Conservation (phyloP, 2,797 vertebrate genomes). For the Tragelaphus eurycerus region DNA sequence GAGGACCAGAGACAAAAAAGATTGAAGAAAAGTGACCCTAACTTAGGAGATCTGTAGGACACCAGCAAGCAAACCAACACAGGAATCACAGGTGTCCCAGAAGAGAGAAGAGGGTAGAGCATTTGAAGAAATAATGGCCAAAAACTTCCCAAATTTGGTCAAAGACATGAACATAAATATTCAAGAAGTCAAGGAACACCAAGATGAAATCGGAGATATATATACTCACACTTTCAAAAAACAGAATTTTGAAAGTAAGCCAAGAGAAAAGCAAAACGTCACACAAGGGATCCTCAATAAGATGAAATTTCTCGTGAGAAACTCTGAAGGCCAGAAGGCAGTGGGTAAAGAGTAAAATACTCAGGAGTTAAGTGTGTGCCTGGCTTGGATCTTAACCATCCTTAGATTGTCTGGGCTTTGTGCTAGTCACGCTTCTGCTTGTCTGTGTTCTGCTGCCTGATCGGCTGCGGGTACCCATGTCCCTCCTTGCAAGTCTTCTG, state of each 20-base stretch:
- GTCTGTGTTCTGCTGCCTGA: background rate
- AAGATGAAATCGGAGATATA: background rate
- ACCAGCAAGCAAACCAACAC: background rate
- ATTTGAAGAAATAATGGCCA: background rate
- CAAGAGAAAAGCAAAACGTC: background rate
- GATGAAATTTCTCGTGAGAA: background rate
- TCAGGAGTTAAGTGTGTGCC: background rate
- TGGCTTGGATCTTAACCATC: background rate
- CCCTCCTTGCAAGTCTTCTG: background rate
- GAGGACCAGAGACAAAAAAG: background rate
- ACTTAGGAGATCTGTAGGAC: background rate
- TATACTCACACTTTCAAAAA: background rate
- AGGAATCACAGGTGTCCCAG: background rate
- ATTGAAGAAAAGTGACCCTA: background rate
- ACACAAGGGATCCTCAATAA: background rate
- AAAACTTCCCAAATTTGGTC: background rate
- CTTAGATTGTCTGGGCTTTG: background rate
- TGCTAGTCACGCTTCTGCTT: background rate
- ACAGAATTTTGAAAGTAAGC: background rate
- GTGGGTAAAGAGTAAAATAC: background rate
- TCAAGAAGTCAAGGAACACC: background rate
- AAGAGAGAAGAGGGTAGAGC: background rate
- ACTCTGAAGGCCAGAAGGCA: background rate
- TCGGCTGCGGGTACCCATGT: background rate
- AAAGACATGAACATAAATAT: background rate